phyloP scores from a whole-genome alignment of 2,888 invertebrate genomes.

The Athrips mouffetella region DNA sequence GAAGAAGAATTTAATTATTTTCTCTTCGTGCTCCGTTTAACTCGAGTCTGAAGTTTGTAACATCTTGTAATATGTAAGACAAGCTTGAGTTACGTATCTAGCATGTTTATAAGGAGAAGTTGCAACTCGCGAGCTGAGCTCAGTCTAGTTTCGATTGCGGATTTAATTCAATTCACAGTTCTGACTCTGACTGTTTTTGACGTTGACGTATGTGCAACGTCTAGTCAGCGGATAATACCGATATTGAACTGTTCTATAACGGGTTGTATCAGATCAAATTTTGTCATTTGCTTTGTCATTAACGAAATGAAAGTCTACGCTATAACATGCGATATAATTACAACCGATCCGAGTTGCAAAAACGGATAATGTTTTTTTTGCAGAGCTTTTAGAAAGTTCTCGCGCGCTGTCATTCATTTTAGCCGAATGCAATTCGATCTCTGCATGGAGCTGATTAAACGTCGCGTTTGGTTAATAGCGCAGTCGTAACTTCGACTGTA shows the following conservation, averaged over 20 bases:
- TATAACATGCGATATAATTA: neutral
- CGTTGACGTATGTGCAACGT: constrained; percentile 21
- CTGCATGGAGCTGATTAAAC: constrained; percentile 11
- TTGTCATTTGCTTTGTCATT: neutral
- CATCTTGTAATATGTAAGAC: constrained; percentile 14
- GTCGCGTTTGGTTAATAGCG: constrained; percentile 10
- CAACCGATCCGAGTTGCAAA: neutral
- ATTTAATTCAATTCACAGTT: constrained; percentile 50
- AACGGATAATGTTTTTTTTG: neutral
- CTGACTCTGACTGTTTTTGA: constrained; percentile 45
- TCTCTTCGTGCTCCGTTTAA: neutral
- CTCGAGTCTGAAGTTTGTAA: constrained; percentile 1
- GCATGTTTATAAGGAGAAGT: constrained; percentile 13
- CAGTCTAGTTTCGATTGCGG: constrained; percentile 46
- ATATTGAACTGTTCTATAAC: neutral
- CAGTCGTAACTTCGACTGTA: constrained; percentile 11
- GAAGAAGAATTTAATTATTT: constrained; percentile 2
- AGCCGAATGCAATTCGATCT: constrained; percentile 11
- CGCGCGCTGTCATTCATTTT: neutral
- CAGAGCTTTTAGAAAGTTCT: neutral
- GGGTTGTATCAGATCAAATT: neutral
- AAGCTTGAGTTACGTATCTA: constrained; percentile 9
- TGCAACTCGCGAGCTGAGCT: constrained; percentile 43
- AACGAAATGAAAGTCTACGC: neutral
- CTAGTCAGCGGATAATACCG: neutral